Base-by-base conservation (phyloP, 2,888 invertebrate species). In the Panzeria rudis region DNA sequence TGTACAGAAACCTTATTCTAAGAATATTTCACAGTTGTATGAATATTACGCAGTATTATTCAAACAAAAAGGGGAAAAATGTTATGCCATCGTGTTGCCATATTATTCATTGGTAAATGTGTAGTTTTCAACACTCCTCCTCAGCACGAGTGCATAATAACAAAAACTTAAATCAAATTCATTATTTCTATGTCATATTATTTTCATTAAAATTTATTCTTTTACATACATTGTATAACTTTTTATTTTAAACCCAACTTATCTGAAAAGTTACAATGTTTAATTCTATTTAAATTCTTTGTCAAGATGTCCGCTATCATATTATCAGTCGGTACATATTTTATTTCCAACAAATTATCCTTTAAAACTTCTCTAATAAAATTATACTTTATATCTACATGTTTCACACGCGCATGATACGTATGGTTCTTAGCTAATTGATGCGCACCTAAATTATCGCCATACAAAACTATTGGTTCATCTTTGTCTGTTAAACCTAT, bases 381-480 rank as follows among this genome's bases (percentile, higher is more conserved):
- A 38, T 69, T 68, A 17, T 69, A 79, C 20, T 69, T 62, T 13
- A 79, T 64, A 25, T 78, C 78, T 20, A 78, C 69, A 62, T 78
- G 78, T 44, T 78, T 68, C 23, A 23, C 52, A 0, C 69, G 35
- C 7, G 68, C 50, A 59, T 78, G 62, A n/a, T 61, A 78, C 5
- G 59, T 38, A 52, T 44, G 78, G 29, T 78, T 69, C 13, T 25
- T 78, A 0, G 50, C 41, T 7, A 69, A 38, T 20, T 69, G 69
- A 5, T 69, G 69, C 1, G 69, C 69, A 17, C 78, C 62, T 13
- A 78, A 52, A 15, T 78, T 78, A 61, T 69, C 62, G 1, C 66
- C 66, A 68, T 59, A 77, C 8, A 77, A 9, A 11, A 68, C 23
- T 13, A 66, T 59, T 13, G 44, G 59, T 20, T 59, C 4, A 4